A percentile compares a stretch with the other conserved stretches of the same genome.
Evolutionary conservation across 1,140 invertebrate species (phyloP).

Genomic region (Lanistes nyassanus): DNA sequence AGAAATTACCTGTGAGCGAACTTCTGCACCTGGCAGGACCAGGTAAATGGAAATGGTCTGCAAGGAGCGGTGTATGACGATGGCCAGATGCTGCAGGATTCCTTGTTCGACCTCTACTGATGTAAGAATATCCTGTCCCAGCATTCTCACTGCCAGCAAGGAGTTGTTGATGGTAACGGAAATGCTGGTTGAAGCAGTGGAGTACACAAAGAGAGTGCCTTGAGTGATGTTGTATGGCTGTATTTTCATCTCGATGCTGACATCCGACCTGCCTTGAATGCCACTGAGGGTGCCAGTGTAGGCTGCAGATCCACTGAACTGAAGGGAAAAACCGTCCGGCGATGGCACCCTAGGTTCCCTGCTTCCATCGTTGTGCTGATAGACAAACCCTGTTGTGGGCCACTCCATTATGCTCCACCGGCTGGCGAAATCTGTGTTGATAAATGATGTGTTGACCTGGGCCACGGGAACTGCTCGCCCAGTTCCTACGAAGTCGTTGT

Average conservation of each 20-base stretch:
- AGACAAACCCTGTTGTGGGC: conserved; percentile 32
- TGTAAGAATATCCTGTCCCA: background rate
- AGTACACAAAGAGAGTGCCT: conserved; percentile 29
- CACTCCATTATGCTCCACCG: conserved; percentile 21
- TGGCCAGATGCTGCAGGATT: conserved; percentile 10
- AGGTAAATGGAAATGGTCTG: background rate
- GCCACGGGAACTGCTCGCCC: conserved; percentile 20
- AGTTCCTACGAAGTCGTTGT: conserved; percentile 38
- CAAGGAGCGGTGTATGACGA: background rate
- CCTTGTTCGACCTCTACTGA: background rate
- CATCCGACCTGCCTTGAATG: conserved; percentile 17
- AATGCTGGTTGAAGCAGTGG: conserved; percentile 9
- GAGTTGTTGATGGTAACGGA: conserved; percentile 31
- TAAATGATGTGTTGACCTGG: conserved; percentile 28
- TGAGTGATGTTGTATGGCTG: background rate
- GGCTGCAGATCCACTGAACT: conserved; percentile 34
- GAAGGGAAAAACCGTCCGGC: conserved; percentile 24
- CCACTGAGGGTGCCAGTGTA: conserved; percentile 25
- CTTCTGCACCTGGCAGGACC: background rate
- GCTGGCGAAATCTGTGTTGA: conserved; percentile 33
- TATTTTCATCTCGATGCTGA: conserved; percentile 19
- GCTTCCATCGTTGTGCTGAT: conserved; percentile 2
- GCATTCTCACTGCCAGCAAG: conserved; percentile 14
- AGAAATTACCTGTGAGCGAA: conserved; percentile 5
- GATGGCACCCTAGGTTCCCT: conserved; percentile 5